Base-by-base conservation (phyloP, 2,113 vertebrate genomes). In the Tretioscincus oriximinensis region DNA sequence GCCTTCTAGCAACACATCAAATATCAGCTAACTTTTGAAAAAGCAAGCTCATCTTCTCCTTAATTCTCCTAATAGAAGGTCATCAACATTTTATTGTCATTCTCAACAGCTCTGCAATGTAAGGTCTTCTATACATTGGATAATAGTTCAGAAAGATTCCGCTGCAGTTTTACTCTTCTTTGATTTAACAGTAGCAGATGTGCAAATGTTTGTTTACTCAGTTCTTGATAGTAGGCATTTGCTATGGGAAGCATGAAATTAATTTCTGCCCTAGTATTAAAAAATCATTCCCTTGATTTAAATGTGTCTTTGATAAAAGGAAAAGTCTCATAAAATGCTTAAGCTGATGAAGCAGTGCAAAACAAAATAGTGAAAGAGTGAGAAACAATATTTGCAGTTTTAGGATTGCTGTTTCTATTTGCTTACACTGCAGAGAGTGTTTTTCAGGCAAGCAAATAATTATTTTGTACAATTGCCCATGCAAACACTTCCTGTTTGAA, bases 171-270 rank as follows among this genome's bases (percentile, higher is more conserved):
- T 73, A 87, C 85, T 75, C 77, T 65, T 80, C 76, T 85, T 88
- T 71, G 88, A 85, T 81, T 77, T 69, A 82, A 87, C 20, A 51
- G 81, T 66, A 92, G 84, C 90, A 92, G 91, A 91, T 92, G 89
- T 81, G 80, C 77, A 90, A 88, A 86, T 91, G 87, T 92, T 92
- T 93, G 90, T 92, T 92, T 93, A 90, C 84, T 81, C 58, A 2
- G 83, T 84, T 88, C 86, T 83, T 85, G 78, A 85, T 86, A 88
- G 88, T 85, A 90, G 89, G 80, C 88, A 90, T 90, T 90, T 92
- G 88, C 90, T 85, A 92, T 87, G 83, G 91, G 91, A 93, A 89
- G 91, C 91, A 91, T 92, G 91, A 93, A 93, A 93, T 93, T 93
- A 91, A 93, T 92, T 92, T 89, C 90, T 91, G 89, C 85, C 63